Conservation (phyloP, 2,888 invertebrate species). For the Trichopoda pennipes region DNA sequence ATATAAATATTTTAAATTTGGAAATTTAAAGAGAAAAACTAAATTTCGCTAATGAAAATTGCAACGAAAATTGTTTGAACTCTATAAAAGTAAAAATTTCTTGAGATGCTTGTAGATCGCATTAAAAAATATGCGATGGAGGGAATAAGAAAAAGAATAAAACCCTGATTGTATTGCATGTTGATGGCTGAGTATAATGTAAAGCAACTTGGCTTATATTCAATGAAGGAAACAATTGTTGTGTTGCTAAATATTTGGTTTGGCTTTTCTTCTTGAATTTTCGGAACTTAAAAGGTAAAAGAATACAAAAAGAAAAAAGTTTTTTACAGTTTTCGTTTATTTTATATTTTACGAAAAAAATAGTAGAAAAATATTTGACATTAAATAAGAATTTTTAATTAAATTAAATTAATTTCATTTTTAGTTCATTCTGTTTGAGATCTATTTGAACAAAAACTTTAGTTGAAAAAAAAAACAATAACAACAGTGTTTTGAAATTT, state of each 20-base stretch:
- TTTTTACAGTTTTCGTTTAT: not conserved
- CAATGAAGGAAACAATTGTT: slow-evolving; percentile 3
- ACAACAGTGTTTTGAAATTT: too few species aligned
- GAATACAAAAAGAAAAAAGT: not conserved
- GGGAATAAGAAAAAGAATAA: not conserved
- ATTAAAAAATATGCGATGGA: not conserved
- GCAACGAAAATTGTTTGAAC: slow-evolving; percentile 26
- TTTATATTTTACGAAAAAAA: not conserved
- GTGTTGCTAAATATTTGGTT: slow-evolving; percentile 24
- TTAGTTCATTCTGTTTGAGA: not conserved
- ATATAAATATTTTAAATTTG: not conserved
- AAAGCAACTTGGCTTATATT: not conserved
- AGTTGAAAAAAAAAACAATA: not conserved
- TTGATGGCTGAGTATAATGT: slow-evolving; percentile 34
- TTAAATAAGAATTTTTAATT: slow-evolving; percentile 18
- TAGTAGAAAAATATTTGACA: not conserved
- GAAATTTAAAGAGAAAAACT: not conserved
- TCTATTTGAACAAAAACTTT: not conserved
- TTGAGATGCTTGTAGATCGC: not conserved
- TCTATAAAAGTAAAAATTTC: slow-evolving; percentile 17
- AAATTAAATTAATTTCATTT: not conserved
- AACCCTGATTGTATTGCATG: slow-evolving; percentile 55
- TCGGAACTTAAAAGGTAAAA: not conserved
- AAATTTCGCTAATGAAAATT: slow-evolving; percentile 42
- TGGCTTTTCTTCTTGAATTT: not conserved